Evolutionary conservation across 2,797 vertebrate species (phyloP), one percentile per base, ranked within the genome.

Genomic region (Rhynchotus rufescens): DNA sequence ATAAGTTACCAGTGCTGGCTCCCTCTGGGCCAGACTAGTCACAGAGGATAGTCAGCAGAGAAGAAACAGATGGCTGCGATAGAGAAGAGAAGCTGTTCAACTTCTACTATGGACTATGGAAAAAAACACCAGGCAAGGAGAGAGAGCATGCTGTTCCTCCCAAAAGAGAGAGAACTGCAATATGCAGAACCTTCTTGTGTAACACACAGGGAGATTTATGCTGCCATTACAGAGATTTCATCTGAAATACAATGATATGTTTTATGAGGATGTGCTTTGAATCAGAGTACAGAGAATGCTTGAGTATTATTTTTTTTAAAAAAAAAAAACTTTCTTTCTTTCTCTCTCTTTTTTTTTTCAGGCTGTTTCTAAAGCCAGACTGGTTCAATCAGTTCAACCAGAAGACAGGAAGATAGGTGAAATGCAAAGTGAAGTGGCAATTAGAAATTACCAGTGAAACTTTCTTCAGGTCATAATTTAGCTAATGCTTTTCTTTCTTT

Each of bases 81-180:
- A 62, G 45, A 56, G 8, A 4, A 17, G 11, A 69, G 38, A 77
- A 85, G 60, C 26, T 69, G 26, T 26, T 59, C 4, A 3, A 23
- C 15, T 12, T 71, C n/a, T n/a, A n/a, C n/a, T n/a, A n/a, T n/a
- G n/a, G 0, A 1, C 20, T 52, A 28, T 4, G 3, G 3, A 52
- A 12, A 88, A 59, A 36, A 67, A 8, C 0, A 0, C 3, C 26
- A 2, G 2, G 38, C 25, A 64, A 80, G 51, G 45, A 26, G 40
- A 23, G 7, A 44, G 38, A 80, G 44, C 1, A 0, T 0, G 0
- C 22, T 28, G 44, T 23, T 67, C 23, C 52, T 71, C 15, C 42
- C 3, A 2, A 83, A 73, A 36, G 7, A 45, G 61, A 49, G 26
- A 30, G 12, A 15, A 12, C 21, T 30, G 51, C 62, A 84, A n/a